phyloP scores from a whole-genome alignment of 2,113 vertebrate species.

The Castor canadensis region DNA sequence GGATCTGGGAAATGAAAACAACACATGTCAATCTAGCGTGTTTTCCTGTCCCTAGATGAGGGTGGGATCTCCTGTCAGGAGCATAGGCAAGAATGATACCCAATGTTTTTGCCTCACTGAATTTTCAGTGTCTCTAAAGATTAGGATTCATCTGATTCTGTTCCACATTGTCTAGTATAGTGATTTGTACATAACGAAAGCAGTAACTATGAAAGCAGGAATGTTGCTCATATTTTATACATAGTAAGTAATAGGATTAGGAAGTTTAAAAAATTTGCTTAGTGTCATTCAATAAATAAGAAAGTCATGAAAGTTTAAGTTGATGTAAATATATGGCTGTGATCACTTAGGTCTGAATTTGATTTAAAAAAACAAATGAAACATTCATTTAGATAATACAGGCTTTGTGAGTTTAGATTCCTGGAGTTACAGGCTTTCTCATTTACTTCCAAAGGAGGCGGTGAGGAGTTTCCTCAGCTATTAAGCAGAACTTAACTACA shows the following conservation, averaged over 20 bases:
- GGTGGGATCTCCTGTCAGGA: not conserved
- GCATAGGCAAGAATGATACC: not conserved
- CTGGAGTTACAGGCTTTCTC: not conserved
- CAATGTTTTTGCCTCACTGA: not conserved
- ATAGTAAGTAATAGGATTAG: not conserved
- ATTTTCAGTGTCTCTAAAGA: not conserved
- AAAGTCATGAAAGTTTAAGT: not conserved
- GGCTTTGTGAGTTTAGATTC: not conserved
- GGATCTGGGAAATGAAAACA: not conserved
- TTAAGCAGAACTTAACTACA: not conserved
- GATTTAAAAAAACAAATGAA: not conserved
- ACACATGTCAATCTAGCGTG: not conserved
- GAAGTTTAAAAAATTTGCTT: not conserved
- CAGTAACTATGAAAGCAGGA: not conserved
- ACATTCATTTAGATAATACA: not conserved
- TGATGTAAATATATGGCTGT: not conserved
- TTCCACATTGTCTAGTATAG: not conserved
- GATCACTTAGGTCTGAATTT: conserved; percentile 16
- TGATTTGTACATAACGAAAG: not conserved
- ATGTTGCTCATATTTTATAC: not conserved
- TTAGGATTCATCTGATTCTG: not conserved
- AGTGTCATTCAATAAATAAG: not conserved
- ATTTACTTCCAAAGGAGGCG: not conserved
- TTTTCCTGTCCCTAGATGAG: not conserved
- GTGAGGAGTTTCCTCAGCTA: not conserved